phyloP scores from a whole-genome alignment of 2,113 vertebrate genomes.

The Vulpes ferrilata region DNA sequence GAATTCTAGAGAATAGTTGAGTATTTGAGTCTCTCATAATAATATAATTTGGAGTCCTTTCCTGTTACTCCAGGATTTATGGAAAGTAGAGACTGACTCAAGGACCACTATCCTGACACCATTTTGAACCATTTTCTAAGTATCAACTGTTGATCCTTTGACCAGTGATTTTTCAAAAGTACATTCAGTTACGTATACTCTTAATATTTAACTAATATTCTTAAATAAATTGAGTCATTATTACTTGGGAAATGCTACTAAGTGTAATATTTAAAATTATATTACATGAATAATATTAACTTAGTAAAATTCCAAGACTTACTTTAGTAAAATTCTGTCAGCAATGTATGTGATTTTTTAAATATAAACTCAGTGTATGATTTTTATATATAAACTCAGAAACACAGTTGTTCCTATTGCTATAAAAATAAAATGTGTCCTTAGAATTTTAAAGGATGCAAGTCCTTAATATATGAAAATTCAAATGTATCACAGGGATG shows the following conservation, averaged over 20 bases:
- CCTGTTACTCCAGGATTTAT: neutral
- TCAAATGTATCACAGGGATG: neutral
- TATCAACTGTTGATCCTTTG: neutral
- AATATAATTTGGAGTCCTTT: neutral
- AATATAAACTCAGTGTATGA: neutral
- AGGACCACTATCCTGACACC: neutral
- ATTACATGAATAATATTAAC: neutral
- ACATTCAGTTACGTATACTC: neutral
- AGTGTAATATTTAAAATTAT: neutral
- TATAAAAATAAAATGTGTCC: neutral
- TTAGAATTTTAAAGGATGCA: neutral
- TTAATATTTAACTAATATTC: neutral
- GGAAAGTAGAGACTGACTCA: neutral
- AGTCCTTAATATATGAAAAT: neutral
- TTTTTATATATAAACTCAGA: neutral
- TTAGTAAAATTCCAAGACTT: neutral
- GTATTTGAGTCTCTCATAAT: neutral
- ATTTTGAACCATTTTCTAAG: neutral
- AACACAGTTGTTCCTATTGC: neutral
- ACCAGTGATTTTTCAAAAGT: neutral
- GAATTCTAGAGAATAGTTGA: neutral
- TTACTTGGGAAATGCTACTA: neutral
- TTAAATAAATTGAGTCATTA: neutral
- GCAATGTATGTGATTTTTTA: neutral
- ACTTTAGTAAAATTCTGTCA: neutral